Evolutionary conservation across 2,888 invertebrate species (phyloP), one percentile per base, ranked within the genome.

Genomic region (Pammene aurita): DNA sequence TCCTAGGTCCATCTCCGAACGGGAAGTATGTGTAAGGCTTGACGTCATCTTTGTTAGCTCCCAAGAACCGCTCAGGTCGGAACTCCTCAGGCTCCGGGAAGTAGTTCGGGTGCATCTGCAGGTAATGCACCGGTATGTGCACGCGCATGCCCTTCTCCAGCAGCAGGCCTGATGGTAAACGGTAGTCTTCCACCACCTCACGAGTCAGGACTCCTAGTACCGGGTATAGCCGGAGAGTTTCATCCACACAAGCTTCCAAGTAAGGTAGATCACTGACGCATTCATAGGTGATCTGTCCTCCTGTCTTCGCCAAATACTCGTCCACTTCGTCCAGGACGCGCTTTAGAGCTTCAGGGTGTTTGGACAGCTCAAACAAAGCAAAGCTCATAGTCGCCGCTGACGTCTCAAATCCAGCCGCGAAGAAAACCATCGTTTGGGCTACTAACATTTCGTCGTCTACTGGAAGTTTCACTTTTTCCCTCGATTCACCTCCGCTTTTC

Each of bases 391-490:
- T 83, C 0, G 79, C 79, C 0, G 87, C 77, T 4, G 87, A 83
- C 0, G 87, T 87, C 16, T 88, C 88, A 56, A 78, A 88, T 0
- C 88, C 88, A 26, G 85, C 87, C 0, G 78, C 79, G 42, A 87
- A 88, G 65, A 95, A 94, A 0, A 93, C 77, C 41, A 93, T 86
- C 10, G 89, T 84, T 68, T 94, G 93, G 0, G 93, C 90, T 0
- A 87, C 85, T 38, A 93, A 71, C 67, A 90, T 80, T 7, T 87
- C 78, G 9, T 85, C 67, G 0, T 82, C 80, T 11, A 90, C 58
- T 0, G 80, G 78, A 11, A 91, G 52, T 11, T 61, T 67, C 2
- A 64, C 56, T 34, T 65, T 71, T 9, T 60, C 67, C 10, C 18
- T 68, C 0, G 18, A 42, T 5, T 60, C 73, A 1, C 44, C 57